These are phyloP conservation scores for Trichomycterus rosablanca DNA, from an alignment of 2,113 vertebrate species.

Conservation along the genomic window DNA sequence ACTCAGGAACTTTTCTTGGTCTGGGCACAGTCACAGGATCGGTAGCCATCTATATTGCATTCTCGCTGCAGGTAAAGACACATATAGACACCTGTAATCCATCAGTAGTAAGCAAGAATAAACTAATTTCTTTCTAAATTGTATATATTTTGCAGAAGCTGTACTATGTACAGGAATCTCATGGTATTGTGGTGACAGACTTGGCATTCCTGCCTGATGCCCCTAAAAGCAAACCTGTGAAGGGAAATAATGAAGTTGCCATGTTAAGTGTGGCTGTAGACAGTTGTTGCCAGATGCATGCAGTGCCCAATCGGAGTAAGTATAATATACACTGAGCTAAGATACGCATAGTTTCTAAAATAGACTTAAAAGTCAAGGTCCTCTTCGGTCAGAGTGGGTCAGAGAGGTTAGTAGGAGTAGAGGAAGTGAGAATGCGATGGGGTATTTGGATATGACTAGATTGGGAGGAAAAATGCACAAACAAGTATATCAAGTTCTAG, in stretches of 20 bases:
- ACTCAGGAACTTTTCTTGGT: conserved; percentile 90
- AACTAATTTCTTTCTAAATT: neutral
- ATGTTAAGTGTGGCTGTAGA: conserved; percentile 91
- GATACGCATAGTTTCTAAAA: too few species aligned
- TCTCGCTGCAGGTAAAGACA: conserved; percentile 84
- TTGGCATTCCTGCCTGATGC: conserved; percentile 82
- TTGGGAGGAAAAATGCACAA: too few species aligned
- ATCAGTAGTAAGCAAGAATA: too few species aligned
- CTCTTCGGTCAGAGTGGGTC: too few species aligned
- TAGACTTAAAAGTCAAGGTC: too few species aligned
- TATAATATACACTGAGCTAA: too few species aligned
- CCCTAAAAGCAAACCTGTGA: conserved; percentile 64
- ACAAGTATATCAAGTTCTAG: too few species aligned
- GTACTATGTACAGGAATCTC: conserved; percentile 88
- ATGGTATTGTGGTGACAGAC: conserved; percentile 91
- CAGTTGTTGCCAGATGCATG: conserved; percentile 86
- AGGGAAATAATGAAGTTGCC: conserved; percentile 76
- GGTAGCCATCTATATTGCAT: conserved; percentile 88
- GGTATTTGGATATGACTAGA: too few species aligned
- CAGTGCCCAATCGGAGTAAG: conserved; percentile 78
- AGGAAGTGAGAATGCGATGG: too few species aligned
- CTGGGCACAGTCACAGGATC: conserved; percentile 92
- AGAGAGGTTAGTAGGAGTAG: too few species aligned
- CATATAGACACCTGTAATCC: too few species aligned
- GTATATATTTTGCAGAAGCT: conserved; percentile 67